Conservation (phyloP, 2,888 invertebrate species). For the Barypeithes pellucidus region DNA sequence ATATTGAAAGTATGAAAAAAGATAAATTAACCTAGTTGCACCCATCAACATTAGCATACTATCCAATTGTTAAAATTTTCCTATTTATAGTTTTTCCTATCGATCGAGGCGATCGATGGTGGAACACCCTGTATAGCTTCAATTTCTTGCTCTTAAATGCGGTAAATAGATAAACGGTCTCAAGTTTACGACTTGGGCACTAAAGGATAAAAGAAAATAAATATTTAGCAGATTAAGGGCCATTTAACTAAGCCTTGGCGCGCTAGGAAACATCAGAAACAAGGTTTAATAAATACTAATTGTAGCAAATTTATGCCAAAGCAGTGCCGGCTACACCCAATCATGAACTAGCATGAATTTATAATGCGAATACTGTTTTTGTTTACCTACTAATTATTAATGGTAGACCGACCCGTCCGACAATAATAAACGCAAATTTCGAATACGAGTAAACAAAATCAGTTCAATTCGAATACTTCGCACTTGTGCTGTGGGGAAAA, state of each 20-base stretch:
- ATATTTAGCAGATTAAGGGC: no score
- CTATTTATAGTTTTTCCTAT: no score
- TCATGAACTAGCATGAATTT: constrained; percentile 15
- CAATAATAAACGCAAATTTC: constrained; percentile 3
- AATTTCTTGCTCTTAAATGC: no score
- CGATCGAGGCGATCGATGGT: no score
- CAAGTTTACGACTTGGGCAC: no score
- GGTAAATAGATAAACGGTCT: no score
- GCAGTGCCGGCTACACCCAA: neutral
- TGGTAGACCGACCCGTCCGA: neutral
- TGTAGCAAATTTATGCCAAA: neutral
- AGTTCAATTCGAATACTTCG: constrained; percentile 10
- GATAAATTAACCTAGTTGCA: no score
- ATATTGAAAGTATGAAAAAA: no score
- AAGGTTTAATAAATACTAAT: neutral
- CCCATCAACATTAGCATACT: no score
- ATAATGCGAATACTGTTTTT: constrained; percentile 15
- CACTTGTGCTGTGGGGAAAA: constrained; percentile 7
- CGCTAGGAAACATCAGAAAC: neutral
- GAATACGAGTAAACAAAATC: constrained; percentile 14
- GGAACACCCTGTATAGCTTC: no score
- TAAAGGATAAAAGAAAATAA: no score
- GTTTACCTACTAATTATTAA: constrained; percentile 13
- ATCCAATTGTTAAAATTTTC: no score
- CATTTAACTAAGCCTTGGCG: neutral